Conservation (phyloP, 2,888 invertebrate genomes). For the Pandemis corylana region DNA sequence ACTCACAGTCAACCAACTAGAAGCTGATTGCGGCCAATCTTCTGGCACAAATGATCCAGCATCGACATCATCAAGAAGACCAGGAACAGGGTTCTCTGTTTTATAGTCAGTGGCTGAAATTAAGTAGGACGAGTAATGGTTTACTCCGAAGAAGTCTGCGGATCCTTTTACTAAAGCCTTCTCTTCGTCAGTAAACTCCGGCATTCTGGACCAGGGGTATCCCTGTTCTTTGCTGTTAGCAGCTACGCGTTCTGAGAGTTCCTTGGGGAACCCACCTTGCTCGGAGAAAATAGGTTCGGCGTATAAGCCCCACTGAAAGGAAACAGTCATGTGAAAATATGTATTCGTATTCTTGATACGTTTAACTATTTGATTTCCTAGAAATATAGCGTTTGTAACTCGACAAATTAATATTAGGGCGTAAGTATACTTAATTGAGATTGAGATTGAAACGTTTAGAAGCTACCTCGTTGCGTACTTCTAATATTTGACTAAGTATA, state of each 20-base stretch:
- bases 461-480: too few species aligned
- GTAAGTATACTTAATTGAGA: too few species aligned
- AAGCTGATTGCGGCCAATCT: slow-evolving; percentile 18
- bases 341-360: too few species aligned
- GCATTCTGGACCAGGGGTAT: slow-evolving; percentile 70
- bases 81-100: slow-evolving; percentile 51
- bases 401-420: too few species aligned
- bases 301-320: slow-evolving; percentile 72
- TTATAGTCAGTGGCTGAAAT: slow-evolving; percentile 55
- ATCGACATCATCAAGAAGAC: slow-evolving; percentile 56
- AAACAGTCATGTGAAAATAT: background rate
- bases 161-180: slow-evolving; percentile 59
- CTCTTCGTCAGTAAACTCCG: slow-evolving; percentile 74
- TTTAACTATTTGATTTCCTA: too few species aligned
- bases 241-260: slow-evolving; percentile 73
- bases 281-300: slow-evolving; percentile 78
- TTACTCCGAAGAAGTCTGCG: slow-evolving; percentile 83
- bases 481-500: too few species aligned
- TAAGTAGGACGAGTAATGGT: slow-evolving; percentile 85
- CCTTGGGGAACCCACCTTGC: slow-evolving; percentile 81
- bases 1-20: slow-evolving; percentile 46
- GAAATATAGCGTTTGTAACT: too few species aligned
- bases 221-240: slow-evolving; percentile 74
- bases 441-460: too few species aligned
- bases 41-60: slow-evolving; percentile 43